phyloP scores from a whole-genome alignment of 1,140 invertebrate genomes.

The Aporrectodea caliginosa region DNA sequence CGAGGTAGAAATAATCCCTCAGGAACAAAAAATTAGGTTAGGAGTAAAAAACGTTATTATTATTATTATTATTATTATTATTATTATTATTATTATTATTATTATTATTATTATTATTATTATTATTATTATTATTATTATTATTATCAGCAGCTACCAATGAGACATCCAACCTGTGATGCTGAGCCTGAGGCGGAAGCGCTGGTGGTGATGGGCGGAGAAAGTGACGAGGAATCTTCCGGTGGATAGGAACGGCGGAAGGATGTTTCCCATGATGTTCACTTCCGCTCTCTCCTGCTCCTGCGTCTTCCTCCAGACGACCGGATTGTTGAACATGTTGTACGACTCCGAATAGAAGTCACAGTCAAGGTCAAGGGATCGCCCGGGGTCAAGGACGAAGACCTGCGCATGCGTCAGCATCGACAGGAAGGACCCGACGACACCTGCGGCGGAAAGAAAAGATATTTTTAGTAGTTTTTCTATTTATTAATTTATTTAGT shows the following conservation, averaged over 20 bases:
- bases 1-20: no score
- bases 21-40: no score
- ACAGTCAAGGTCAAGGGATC: constrained; percentile 3
- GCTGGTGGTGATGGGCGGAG: background rate
- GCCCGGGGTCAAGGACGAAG: background rate
- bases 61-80: constrained; percentile 22
- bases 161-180: background rate
- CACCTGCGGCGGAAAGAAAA: background rate
- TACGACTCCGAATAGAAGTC: constrained; percentile 6
- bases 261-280: constrained; percentile 8
- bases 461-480: background rate
- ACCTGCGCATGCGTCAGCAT: background rate
- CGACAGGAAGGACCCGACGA: background rate
- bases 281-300: background rate
- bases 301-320: constrained; percentile 17
- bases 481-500: background rate
- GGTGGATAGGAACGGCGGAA: constrained; percentile 8
- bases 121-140: background rate
- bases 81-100: constrained; percentile 13
- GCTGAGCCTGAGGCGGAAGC: constrained; percentile 4
- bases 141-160: background rate
- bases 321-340: constrained; percentile 20
- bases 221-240: constrained; percentile 17
- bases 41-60: no score
- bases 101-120: background rate